Conservation (phyloP, 2,797 vertebrate species). For the Vultur gryphus region DNA sequence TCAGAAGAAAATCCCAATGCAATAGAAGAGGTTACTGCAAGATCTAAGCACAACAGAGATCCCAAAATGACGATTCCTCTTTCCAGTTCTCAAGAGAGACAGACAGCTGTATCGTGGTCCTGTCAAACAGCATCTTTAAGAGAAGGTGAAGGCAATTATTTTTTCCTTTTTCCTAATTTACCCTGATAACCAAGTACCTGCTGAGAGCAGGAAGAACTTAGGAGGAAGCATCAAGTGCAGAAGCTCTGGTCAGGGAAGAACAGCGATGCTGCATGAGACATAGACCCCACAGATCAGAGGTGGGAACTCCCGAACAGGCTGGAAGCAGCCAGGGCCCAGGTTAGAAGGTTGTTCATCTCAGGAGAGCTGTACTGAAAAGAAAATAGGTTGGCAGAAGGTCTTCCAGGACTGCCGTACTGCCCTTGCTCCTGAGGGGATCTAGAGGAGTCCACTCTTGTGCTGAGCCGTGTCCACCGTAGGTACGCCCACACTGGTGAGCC, state of each 20-base stretch:
- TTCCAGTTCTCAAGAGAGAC: background rate
- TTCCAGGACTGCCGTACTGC: background rate
- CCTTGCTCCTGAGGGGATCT: background rate
- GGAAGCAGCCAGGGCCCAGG: background rate
- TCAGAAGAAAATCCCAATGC: background rate
- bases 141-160: background rate
- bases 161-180: background rate
- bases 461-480: background rate
- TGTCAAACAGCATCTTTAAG: background rate
- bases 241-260: background rate
- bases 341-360: background rate
- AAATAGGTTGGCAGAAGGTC: background rate
- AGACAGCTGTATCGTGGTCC: background rate
- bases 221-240: background rate
- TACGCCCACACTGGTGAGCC: background rate
- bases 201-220: background rate
- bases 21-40: background rate
- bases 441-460: accelerated
- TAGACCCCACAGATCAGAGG: background rate
- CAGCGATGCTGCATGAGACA: background rate
- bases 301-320: background rate
- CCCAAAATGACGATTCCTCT: background rate
- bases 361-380: background rate
- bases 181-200: background rate
- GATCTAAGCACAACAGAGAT: background rate